phyloP scores from a whole-genome alignment of 2,113 vertebrate genomes.

The Psammodynastes pulverulentus region DNA sequence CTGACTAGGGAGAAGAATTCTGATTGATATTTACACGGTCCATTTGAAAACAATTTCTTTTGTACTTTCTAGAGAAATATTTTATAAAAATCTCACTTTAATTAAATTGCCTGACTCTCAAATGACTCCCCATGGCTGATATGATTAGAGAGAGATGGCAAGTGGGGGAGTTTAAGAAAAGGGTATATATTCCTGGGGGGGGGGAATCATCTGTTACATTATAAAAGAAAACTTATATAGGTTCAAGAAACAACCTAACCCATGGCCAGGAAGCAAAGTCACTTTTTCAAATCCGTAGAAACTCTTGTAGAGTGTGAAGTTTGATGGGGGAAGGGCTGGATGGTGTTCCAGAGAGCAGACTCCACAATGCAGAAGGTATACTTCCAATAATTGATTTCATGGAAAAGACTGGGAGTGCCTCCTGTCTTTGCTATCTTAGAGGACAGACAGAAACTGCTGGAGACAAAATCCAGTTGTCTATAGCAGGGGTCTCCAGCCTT shows the following conservation, averaged over 20 bases:
- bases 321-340: background rate
- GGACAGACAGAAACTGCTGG: background rate
- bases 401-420: background rate
- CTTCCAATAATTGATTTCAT: background rate
- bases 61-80: background rate
- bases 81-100: background rate
- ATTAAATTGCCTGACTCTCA: background rate
- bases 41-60: background rate
- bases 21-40: background rate
- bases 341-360: background rate
- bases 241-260: background rate
- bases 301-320: background rate
- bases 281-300: background rate
- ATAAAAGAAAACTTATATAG: background rate
- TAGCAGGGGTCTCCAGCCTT: too few species aligned
- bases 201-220: background rate
- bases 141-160: background rate
- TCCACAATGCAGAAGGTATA: background rate
- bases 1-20: background rate
- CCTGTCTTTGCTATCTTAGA: background rate
- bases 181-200: background rate
- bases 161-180: background rate
- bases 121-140: background rate
- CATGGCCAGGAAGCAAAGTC: background rate
- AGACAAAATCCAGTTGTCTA: background rate